Base-by-base conservation (phyloP, 2,113 vertebrate species). In the Cisticola juncidis region DNA sequence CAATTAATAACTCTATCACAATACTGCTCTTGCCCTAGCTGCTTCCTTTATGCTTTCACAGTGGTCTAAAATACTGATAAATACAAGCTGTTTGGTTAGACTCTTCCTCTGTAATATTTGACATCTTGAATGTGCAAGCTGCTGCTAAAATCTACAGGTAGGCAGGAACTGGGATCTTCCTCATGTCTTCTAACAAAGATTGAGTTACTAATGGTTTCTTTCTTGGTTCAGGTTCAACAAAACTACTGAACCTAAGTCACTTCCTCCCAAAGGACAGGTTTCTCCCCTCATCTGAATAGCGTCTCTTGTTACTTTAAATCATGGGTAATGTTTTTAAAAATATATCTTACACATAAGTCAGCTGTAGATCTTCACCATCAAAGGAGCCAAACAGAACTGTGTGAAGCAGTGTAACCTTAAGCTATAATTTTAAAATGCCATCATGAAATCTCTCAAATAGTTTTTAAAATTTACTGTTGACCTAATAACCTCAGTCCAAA, bases 301-400 rank as follows among this genome's bases (percentile, higher is more conserved):
- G 91, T 95, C 85, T 96, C 94, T 97, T 95, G 88, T 96, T 98
- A 96, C 95, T 95, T 97, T 97, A 98, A 97, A 98, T 97, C 97
- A 97, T 6, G 65, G 91, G 50, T 89, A 94, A 95, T 91, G 94
- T 97, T 98, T 98, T 95, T 17, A 82, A 97, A 98, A 94, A 94
- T 83, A 64, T 89, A 98, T 97, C 93, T 96, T 96, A 95, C 90
- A 97, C 91, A 83, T 91, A 96, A 97, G 97, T 97, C 97, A 97
- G 93, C 77, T 95, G 90, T 97, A 98, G 96, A 97, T 95, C 84
- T 97, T 97, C 65, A 92, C 92, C 97, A 98, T 97, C 97, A 97
- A 98, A 98, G 96, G 92, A 88, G 88, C 88, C 90, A 92, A 97
- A 96, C 78, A 93, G 86, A 88, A 97, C 93, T 47, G 68, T 86